These are phyloP conservation scores for Cheilosia grossa DNA, from an alignment of 2,888 invertebrate species.

Conservation along the genomic window DNA sequence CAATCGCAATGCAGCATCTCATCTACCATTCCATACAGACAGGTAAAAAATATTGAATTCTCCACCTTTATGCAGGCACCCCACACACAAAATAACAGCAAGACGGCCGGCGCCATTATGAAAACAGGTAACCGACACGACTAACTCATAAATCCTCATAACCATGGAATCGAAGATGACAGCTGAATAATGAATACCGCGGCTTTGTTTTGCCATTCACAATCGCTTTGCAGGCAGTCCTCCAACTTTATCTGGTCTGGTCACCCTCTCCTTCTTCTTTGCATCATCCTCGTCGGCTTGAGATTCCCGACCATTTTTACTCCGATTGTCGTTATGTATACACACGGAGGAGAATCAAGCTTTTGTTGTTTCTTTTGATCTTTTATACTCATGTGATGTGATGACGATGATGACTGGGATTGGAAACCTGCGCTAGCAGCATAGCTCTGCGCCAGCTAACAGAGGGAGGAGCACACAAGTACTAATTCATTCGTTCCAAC, in stretches of 20 bases:
- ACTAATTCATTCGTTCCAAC: conserved; percentile 60
- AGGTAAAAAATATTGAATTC: conserved; percentile 52
- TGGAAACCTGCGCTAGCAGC: conserved; percentile 42
- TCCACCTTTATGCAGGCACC: conserved; percentile 58
- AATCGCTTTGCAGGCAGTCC: conserved; percentile 53
- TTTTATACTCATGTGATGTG: conserved; percentile 23
- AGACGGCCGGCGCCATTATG: conserved; percentile 65
- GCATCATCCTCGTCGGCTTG: conserved; percentile 11
- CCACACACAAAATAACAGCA: conserved; percentile 48
- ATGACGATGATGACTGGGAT: conserved; percentile 58
- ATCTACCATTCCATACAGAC: neutral
- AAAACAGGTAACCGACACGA: conserved; percentile 71
- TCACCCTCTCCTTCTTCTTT: conserved; percentile 44
- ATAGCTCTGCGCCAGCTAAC: conserved; percentile 10
- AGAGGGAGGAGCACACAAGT: conserved; percentile 70
- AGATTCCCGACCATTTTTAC: conserved; percentile 31
- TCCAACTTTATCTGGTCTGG: conserved; percentile 30
- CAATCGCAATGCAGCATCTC: conserved; percentile 64
- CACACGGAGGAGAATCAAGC: conserved; percentile 48
- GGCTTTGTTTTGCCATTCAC: conserved; percentile 74
- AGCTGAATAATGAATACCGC: conserved; percentile 74
- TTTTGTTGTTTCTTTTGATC: conserved; percentile 45
- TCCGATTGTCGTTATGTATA: conserved; percentile 10
- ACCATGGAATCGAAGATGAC: conserved; percentile 75
- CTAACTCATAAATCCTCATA: conserved; percentile 74